These are phyloP conservation scores for Pectinophora gossypiella DNA, from an alignment of 1,140 invertebrate genomes.

Conservation along the genomic window DNA sequence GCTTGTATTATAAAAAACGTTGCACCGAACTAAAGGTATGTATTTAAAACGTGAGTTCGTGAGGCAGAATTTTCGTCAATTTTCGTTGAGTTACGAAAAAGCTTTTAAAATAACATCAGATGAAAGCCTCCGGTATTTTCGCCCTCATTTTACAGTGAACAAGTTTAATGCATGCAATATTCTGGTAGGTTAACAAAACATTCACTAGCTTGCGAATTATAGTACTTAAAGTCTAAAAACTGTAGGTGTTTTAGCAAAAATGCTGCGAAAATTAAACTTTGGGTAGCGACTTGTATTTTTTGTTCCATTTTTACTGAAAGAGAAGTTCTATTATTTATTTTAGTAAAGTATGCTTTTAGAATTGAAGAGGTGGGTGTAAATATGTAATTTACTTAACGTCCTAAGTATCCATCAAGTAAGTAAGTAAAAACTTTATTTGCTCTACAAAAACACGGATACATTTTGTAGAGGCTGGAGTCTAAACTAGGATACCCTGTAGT, in stretches of 20 bases:
- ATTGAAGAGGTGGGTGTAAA: no score
- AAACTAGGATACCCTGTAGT: no score
- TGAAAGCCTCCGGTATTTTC: neutral
- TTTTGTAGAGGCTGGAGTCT: no score
- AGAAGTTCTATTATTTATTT: no score
- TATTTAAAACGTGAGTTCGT: no score
- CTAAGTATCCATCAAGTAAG: no score
- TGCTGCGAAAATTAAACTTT: neutral
- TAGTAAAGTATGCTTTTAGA: no score
- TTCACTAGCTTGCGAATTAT: neutral
- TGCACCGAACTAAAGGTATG: no score
- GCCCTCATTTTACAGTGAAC: slow-evolving; percentile 10
- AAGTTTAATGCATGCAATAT: slow-evolving; percentile 19
- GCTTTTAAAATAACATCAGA: neutral
- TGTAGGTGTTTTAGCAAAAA: neutral
- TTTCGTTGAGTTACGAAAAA: neutral
- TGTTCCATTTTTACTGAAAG: neutral
- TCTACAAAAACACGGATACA: no score
- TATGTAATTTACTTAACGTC: no score
- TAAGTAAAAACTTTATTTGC: no score
- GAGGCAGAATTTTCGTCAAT: neutral
- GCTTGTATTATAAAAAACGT: no score
- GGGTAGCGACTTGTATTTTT: neutral
- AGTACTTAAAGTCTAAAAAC: neutral
- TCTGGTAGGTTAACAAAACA: neutral